Percentiles rank a stretch among this genome's conserved stretches.
phyloP scores from a whole-genome alignment of 2,797 vertebrate genomes.

The Trichosurus vulpecula region DNA sequence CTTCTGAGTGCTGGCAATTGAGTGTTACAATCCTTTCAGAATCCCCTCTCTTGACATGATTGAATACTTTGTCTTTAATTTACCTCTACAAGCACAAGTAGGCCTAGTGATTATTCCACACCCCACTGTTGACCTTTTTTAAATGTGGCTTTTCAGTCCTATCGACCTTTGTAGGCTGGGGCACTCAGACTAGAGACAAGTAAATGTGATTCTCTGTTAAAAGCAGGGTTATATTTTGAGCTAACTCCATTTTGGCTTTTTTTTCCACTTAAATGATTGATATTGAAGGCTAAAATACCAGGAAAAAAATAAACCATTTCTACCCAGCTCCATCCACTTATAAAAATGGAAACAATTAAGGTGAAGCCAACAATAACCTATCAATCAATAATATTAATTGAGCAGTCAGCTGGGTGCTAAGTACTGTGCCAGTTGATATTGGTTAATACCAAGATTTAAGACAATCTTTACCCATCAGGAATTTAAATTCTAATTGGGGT shows the following conservation, averaged over 20 bases:
- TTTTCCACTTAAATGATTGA: not conserved
- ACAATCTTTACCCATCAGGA: not conserved
- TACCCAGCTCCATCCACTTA: not conserved
- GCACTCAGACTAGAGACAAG: not conserved
- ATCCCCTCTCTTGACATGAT: not conserved
- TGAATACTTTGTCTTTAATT: not conserved
- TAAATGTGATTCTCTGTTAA: not conserved
- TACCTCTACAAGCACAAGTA: not conserved
- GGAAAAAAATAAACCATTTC: not conserved
- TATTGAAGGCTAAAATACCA: not conserved
- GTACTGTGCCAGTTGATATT: not conserved
- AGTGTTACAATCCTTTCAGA: not conserved
- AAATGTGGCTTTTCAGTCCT: not conserved
- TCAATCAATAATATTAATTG: not conserved
- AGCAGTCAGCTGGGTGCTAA: not conserved
- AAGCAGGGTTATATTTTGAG: not conserved
- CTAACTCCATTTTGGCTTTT: not conserved
- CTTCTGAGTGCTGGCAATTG: not conserved
- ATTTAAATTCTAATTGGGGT: not conserved
- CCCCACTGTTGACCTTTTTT: not conserved
- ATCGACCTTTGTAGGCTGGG: not conserved
- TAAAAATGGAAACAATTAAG: not conserved
- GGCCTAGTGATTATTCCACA: not conserved
- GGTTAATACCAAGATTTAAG: not conserved
- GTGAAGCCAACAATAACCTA: not conserved